Evolutionary conservation across 2,797 vertebrate species (phyloP), one percentile per base, ranked within the genome.

Genomic region (Argyrosomus regius): DNA sequence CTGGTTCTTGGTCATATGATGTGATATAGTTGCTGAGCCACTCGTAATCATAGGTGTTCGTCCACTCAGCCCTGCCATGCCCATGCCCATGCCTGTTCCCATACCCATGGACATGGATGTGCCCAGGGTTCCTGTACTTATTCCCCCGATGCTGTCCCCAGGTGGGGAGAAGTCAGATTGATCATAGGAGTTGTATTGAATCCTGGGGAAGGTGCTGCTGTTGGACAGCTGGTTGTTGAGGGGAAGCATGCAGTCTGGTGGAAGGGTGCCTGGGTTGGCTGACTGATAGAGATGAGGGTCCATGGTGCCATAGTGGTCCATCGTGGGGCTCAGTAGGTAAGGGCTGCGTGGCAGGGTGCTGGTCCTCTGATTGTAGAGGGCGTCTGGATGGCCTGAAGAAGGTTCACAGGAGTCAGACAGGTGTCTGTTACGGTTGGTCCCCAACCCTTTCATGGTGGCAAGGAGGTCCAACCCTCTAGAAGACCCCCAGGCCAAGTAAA

Each of bases 171-270:
- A 96, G 82, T 96, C 95, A 0, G 90, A 93, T 81, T 94, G 94
- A 87, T 99, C 97, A 0, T 97, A 99, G 90, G 98, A 97, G 92
- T 98, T 99, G 93, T 99, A 99, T 91, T 99, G 97, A 90, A 99
- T 97, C 85, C 97, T 96, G 24, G 98, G 98, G 82, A 99, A 99
- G 67, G 98, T 99, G 93, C 97, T 98, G 91, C 98, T 99, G 85
- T 96, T 98, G 45, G 98, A 97, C 87, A 99, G 93, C 94, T 99
- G 98, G 92, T 96, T 99, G 95, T 97, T 98, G 85, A 99, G 96
- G 0, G 97, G 96, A 72, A 99, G 95, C 91, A 98, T 95, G 81
- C 97, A 97, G 57, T 99, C 98, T 0, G 96, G 94, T 0, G 96
- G 96, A 69, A 98, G 94, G 10, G 97, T 90, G 24, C 94, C 95